Evolutionary conservation across 2,113 vertebrate species (phyloP), one percentile per base, ranked within the genome.

Genomic region (Fregetta grallaria): DNA sequence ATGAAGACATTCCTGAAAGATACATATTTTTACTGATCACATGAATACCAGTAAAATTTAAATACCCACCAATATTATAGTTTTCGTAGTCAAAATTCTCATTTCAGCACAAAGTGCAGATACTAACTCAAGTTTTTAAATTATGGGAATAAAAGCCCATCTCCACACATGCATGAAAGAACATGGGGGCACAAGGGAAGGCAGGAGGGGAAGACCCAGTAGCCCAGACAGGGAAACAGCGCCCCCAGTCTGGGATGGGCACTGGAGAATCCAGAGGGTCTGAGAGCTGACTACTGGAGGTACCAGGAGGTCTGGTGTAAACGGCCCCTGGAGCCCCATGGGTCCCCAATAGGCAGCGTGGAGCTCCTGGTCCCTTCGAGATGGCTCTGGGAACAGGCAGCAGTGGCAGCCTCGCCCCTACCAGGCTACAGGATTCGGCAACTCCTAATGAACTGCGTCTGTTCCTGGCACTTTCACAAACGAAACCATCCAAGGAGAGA

Each of bases 111-210:
- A 40, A 73, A 26, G 2, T 66, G 42, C 22, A 40, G 49, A 34
- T 38, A 22, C 3, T 63, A 56, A 71, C 7, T 30, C 6, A 40
- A 50, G 9, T 25, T 92, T 90, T 86, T 61, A 42, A 63, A 68
- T 71, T 9, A 36, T 30, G 7, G 15, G 29, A 61, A n/a, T 70
- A 74, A 81, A 90, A 88, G 1, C 10, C 20, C 20, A 13, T 68
- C 10, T 75, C 30, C 25, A 44, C 0, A 2, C 20, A 68, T 5
- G 16, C 0, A 1, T 42, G 22, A 78, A 68, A 62, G 75, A 79
- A 49, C 11, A 44, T 0, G 0, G 6, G 22, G 12, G 5, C 23
- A 67, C 42, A 72, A 52, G 20, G 15, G 15, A 61, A 78, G 20
- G 49, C 36, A 87, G 59, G 34, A 79, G 10, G 22, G 10, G 13